Evolutionary conservation across 2,888 invertebrate species (phyloP).

Genomic region (Gandaritis pyraliata): DNA sequence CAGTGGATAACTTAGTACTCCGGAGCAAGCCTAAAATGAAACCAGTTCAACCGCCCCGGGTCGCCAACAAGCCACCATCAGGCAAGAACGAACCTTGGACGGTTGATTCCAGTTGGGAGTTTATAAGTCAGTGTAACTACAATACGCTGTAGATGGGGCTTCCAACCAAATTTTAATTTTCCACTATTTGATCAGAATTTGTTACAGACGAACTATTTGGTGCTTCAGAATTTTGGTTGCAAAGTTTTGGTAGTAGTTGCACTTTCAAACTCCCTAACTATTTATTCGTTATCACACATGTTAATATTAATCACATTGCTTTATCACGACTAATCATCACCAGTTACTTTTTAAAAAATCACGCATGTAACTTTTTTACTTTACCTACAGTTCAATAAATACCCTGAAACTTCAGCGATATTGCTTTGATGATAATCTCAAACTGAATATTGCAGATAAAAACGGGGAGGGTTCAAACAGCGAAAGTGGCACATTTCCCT

Average conservation of each 20-base stretch:
- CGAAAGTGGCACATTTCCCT: constrained; percentile 82
- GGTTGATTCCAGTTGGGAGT: constrained; percentile 96
- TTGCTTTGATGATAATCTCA: too few relatives aligned
- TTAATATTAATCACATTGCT: constrained; percentile 7
- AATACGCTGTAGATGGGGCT: constrained; percentile 48
- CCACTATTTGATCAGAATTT: neutral
- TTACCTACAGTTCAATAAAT: neutral
- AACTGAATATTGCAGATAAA: constrained; percentile 60
- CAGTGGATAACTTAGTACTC: constrained; percentile 87
- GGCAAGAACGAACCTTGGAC: constrained; percentile 89
- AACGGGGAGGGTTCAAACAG: constrained; percentile 70
- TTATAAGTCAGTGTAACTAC: constrained; percentile 87
- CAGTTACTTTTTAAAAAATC: constrained; percentile 5
- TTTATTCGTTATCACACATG: constrained; percentile 26
- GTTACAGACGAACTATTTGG: constrained; percentile 4
- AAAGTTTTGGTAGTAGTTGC: constrained; percentile 43
- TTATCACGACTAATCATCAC: constrained; percentile 7
- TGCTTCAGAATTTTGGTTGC: constrained; percentile 39
- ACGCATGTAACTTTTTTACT: constrained; percentile 8
- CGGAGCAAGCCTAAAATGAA: constrained; percentile 86
- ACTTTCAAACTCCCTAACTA: constrained; percentile 44
- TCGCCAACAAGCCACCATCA: constrained; percentile 74
- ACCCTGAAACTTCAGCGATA: too few relatives aligned
- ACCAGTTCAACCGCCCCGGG: constrained; percentile 89
- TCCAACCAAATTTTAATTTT: constrained; percentile 33